Evolutionary conservation across 2,113 vertebrate species (phyloP).

Genomic region (Gallinago paraguaiae): DNA sequence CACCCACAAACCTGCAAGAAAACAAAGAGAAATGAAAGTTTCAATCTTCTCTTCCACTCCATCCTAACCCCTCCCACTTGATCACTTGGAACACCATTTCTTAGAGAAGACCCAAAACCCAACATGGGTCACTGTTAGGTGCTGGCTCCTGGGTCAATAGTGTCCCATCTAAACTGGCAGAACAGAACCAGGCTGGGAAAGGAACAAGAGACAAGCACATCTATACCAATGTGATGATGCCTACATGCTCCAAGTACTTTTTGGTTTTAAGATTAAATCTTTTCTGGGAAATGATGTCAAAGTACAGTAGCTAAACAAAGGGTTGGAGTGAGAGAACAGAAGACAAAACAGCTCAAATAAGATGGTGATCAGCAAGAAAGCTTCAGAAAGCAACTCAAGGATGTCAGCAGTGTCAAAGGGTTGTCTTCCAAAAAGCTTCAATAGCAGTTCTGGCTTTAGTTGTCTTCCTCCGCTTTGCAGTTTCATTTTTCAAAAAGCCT

Average conservation of each 20-base stretch:
- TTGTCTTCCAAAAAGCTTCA: neutral
- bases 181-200: neutral
- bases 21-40: neutral
- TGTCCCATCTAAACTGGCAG: neutral
- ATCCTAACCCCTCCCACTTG: neutral
- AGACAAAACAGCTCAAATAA: neutral
- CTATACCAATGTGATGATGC: neutral
- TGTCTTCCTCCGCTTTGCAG: neutral
- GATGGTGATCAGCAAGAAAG: neutral
- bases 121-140: neutral
- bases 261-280: neutral
- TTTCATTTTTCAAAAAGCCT: neutral
- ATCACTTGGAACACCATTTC: neutral
- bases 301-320: neutral
- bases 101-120: neutral
- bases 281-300: neutral
- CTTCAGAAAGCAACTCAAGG: neutral
- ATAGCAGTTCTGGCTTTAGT: neutral
- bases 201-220: neutral
- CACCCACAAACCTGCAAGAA: neutral
- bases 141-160: neutral
- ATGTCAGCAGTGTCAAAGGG: neutral
- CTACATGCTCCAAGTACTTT: neutral
- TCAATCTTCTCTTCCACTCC: neutral
- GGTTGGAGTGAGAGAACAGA: neutral